Percentiles rank a stretch among this genome's conserved stretches.
These are phyloP conservation scores for Luidia sarsii DNA, from an alignment of 53 echinoderm and acorn worm species.

Conservation along the genomic window DNA sequence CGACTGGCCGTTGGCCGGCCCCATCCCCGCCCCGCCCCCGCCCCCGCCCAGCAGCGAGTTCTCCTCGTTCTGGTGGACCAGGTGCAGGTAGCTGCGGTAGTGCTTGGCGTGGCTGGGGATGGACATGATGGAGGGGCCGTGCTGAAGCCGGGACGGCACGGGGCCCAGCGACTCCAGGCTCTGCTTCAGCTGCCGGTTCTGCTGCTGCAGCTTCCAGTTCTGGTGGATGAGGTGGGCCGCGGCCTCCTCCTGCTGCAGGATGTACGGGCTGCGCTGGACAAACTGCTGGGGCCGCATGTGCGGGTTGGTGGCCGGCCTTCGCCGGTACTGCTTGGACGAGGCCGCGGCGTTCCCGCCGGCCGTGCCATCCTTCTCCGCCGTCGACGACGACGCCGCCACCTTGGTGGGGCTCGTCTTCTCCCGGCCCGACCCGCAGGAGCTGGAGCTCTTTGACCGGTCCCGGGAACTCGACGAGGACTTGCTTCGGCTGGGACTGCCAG, in stretches of 20 bases:
- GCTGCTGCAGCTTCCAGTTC: conserved; percentile 93
- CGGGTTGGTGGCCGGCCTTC: conserved; percentile 94
- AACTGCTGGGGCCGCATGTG: conserved; percentile 87
- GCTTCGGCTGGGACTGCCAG: conserved; percentile 85
- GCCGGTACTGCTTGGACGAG: conserved; percentile 66
- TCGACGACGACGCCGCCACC: no score
- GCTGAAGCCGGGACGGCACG: conserved; percentile 71
- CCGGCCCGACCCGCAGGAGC: conserved; percentile 86
- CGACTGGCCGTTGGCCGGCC: conserved; percentile 47
- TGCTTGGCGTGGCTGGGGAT: conserved; percentile 96
- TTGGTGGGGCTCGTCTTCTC: conserved; percentile 80
- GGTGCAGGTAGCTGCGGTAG: conserved; percentile 95
- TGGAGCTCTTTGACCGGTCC: conserved; percentile 93
- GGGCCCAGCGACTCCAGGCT: conserved; percentile 79
- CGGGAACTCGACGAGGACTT: conserved; percentile 93
- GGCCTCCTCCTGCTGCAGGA: conserved; percentile 79
- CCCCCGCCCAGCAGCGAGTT: no score
- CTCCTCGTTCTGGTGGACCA: conserved; percentile 94
- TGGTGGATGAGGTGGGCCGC: conserved; percentile 79
- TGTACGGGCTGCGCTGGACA: conserved; percentile 75
- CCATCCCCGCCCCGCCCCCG: no score
- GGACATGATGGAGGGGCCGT: conserved; percentile 85
- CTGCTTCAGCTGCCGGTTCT: conserved; percentile 77
- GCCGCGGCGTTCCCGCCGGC: background rate
- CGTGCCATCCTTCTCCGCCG: conserved; percentile 13